Base-by-base conservation (phyloP, 53 echinoderm and acorn worm genomes). In the Arbacia lixula region DNA sequence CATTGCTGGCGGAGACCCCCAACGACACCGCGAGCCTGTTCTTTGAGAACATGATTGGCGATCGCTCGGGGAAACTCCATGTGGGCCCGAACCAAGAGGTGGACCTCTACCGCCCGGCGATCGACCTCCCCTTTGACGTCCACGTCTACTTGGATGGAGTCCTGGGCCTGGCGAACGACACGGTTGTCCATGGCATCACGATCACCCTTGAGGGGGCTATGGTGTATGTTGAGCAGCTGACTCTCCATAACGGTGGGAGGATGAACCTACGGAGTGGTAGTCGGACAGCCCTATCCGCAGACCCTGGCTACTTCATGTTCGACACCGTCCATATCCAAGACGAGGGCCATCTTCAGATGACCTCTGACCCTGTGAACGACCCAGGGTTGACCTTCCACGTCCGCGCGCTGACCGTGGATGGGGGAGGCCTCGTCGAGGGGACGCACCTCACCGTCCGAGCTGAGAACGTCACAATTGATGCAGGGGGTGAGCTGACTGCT, bases 21-120 rank as follows among this genome's bases (percentile, higher is more conserved):
- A 72, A 89, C 72, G 78, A 84, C 0, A 84, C 88, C 6, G 95
- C 95, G 12, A 81, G 91, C 38, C 54, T 94, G 52, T 94, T 79
- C 89, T 94, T 94, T 72, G 87, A 94, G 58, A 91, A 94, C 53
- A 94, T 94, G 95, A 94, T 94, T 39, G 95, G 95, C 4, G 95
- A 94, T 61, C 89, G 95, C 12, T 87, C 91, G 19, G 95, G 95
- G 36, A 94, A 91, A 16, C 64, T 94, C 24, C 95, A 94, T 53
- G 65, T 94, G 25, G 95, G 89, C 24, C 68, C 58, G 28, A 89
- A 92, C 74, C 95, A 94, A 71, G 72, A 84, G 11, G 87, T 94
- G 84, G 95, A 94, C 62, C 84, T 94, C 31, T 91, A 77, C 60
- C 84, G 95, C 27, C 69, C 89, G 4, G 63, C 76, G 29, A 76